Evolutionary conservation across 2,888 invertebrate genomes (phyloP), one percentile per base, ranked within the genome.

Genomic region (Leptura quadrifasciata): DNA sequence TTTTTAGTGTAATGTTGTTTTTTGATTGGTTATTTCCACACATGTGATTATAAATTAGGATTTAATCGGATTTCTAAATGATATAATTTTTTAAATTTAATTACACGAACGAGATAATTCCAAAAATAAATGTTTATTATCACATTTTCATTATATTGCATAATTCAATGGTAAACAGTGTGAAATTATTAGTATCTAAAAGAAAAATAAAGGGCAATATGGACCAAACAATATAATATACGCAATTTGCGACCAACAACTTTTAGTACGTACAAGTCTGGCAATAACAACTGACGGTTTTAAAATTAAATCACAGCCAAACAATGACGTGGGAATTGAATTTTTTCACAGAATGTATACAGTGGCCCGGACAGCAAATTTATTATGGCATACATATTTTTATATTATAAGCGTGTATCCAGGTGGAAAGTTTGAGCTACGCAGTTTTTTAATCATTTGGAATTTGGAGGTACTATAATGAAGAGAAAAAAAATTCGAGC

Each of bases 291-390:
- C 39, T 1, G 47, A 47, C n/a, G 2, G 47, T 47, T 15, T 47
- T 47, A 47, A 47, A 47, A 47, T 47, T 47, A 47, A 47, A 47
- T 47, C 47, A n/a, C n/a, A 47, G 47, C 47, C n/a, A 47, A 47
- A 47, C 47, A 15, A n/a, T 47, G 47, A 47, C 47, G 47, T 47
- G 5, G 5, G n/a, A 5, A 15, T 47, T 6, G n/a, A 47, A n/a
- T n/a, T 47, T 47, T 47, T 47, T 47, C 39, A 6, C n/a, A 47
- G 47, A n/a, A n/a, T 47, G 47, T 47, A 47, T 47, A 47, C n/a
- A n/a, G n/a, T 47, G 47, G n/a, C 15, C 47, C 47, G 47, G 12
- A 15, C 15, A 47, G 1, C 10, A 47, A 12, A 47, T 47, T 47
- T 47, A 15, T 47, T 47, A 47, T n/a, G 3, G 47, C n/a, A 47